These are phyloP conservation scores for Stegana nigrithorax DNA, from an alignment of 2,888 invertebrate genomes.

Conservation along the genomic window DNA sequence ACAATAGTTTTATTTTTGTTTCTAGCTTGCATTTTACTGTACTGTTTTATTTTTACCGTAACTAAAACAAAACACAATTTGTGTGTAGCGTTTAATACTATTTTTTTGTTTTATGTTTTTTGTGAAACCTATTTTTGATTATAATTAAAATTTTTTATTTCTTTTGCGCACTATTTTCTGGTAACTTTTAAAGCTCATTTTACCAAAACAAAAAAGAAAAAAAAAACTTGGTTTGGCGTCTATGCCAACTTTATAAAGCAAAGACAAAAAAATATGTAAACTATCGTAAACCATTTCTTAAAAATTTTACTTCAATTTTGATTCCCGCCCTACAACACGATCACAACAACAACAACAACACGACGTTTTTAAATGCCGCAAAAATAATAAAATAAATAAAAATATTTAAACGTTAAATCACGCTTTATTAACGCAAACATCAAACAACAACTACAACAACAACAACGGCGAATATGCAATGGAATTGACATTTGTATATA, in stretches of 20 bases:
- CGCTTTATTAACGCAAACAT: not conserved
- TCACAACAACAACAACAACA: too few relatives aligned
- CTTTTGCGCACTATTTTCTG: not conserved
- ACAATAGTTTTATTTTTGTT: too few relatives aligned
- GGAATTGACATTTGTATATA: not conserved
- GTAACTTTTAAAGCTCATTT: not conserved
- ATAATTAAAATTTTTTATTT: not conserved
- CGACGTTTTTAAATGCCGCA: not conserved
- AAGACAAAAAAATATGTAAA: too few relatives aligned
- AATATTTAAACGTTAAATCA: not conserved
- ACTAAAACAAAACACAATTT: too few relatives aligned
- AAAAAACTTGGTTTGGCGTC: not conserved
- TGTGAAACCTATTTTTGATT: not conserved
- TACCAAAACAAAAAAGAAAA: not conserved
- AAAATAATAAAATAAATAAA: not conserved
- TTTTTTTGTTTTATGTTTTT: too few relatives aligned
- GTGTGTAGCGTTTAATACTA: too few relatives aligned
- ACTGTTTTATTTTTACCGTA: too few relatives aligned
- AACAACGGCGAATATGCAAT: not conserved
- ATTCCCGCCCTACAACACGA: constrained; percentile 7
- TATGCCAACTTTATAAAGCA: too few relatives aligned
- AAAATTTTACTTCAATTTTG: constrained; percentile 5
- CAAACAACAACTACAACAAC: not conserved
- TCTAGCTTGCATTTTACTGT: too few relatives aligned
- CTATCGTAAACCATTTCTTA: not conserved